Evolutionary conservation across 1,140 invertebrate genomes (phyloP), one percentile per base, ranked within the genome.

Genomic region (Dendroctonus valens): DNA sequence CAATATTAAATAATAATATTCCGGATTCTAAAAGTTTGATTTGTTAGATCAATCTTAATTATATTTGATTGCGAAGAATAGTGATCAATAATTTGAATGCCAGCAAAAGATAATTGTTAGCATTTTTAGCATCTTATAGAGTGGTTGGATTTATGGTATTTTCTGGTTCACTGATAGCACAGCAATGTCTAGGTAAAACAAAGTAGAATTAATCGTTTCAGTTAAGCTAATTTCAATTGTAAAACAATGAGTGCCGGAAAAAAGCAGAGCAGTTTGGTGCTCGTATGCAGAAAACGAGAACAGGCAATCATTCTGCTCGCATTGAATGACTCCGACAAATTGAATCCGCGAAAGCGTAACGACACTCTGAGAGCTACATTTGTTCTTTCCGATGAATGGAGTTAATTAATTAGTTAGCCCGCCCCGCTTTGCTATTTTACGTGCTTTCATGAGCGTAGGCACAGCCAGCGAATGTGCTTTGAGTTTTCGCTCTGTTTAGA

Each of bases 351-450:
- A 67, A 62, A 71, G 71, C 72, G 72, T 70, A 74, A 74, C 73
- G 70, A 72, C 71, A 73, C 69, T 70, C 64, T 55, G 71, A 74
- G 72, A 70, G 72, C 70, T 73, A 71, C 72, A 72, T 74, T 74
- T 74, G 73, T 74, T 74, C 74, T 73, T 74, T 73, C 70, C 72
- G 68, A 75, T 75, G 74, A 74, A 75, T 75, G 71, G 74, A 75
- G 70, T 69, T 75, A 73, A 75, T 74, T 74, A 75, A 75, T 75
- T 73, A 74, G 70, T 65, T 69, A 59, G 63, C 69, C 59, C 70
- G 69, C 15, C 50, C 59, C 39, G 55, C 55, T 58, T 58, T 44
- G 14, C 11, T 58, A 15, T 58, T 58, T 26, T 39, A 58, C 55
- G 55, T 58, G 41, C 55, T 37, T 38, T 58, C 55, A 58, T 58